Conservation (phyloP, 2,113 vertebrate species). For the Muntiacus muntjak region DNA sequence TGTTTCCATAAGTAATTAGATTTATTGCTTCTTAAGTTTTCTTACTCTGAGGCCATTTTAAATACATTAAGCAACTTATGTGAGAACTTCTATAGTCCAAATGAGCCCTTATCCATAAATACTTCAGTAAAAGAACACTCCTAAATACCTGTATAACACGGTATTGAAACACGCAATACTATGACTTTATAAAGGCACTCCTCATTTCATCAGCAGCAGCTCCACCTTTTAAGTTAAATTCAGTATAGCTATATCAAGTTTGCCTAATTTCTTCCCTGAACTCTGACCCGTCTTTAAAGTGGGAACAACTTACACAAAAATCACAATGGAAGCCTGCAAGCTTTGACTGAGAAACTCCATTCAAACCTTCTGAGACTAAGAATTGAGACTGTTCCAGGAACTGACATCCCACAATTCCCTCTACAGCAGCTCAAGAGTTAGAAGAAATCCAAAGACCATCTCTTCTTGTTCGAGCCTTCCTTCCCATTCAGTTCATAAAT, state of each 20-base stretch:
- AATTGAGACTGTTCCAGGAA: background rate
- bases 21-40: background rate
- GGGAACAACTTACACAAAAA: background rate
- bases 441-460: background rate
- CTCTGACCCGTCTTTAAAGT: background rate
- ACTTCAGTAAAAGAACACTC: background rate
- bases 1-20: background rate
- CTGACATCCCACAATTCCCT: background rate
- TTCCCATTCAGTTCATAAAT: background rate
- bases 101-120: background rate
- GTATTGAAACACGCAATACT: background rate
- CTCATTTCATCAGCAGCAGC: background rate
- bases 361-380: background rate
- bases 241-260: background rate
- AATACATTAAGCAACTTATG: constrained; percentile 3
- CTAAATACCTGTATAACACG: background rate
- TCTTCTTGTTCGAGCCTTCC: background rate
- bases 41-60: constrained; percentile 15
- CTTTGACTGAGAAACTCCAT: background rate
- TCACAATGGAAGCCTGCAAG: background rate
- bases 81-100: background rate
- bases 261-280: background rate
- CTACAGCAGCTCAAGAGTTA: background rate
- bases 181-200: background rate
- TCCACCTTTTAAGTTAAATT: background rate